Percentiles rank a stretch among this genome's conserved stretches.
Conservation (phyloP, 1,140 invertebrate species). For the Plodia interpunctella region DNA sequence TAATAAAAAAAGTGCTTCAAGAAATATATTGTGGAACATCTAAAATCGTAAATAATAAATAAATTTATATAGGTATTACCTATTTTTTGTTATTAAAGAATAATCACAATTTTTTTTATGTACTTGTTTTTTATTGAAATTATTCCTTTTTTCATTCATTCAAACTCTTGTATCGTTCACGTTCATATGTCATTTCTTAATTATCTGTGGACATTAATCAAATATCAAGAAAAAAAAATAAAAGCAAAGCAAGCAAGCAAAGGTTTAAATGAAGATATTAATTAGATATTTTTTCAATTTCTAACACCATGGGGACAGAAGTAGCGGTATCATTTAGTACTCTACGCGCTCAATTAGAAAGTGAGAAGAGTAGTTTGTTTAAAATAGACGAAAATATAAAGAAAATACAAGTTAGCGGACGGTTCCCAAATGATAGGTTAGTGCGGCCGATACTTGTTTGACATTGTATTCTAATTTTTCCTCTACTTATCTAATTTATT, state of each 20-base stretch:
- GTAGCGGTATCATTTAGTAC: conserved; percentile 67
- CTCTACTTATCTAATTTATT: conserved; percentile 14
- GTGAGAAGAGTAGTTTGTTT: conserved; percentile 65
- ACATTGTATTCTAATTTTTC: conserved; percentile 17
- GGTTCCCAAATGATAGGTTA: conserved; percentile 72
- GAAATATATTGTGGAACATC: no score
- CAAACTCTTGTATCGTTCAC: neutral
- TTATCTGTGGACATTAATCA: conserved; percentile 4
- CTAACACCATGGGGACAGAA: conserved; percentile 65
- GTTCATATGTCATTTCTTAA: neutral
- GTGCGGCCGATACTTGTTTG: conserved; percentile 27
- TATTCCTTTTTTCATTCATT: neutral
- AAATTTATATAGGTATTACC: no score
- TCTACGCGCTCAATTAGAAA: conserved; percentile 68
- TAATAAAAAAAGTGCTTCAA: no score
- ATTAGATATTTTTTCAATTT: conserved; percentile 26
- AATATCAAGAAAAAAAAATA: conserved; percentile 4
- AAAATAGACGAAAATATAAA: conserved; percentile 76
- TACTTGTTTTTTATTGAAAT: neutral
- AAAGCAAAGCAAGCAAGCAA: conserved; percentile 15
- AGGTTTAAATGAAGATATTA: conserved; percentile 12
- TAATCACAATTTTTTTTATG: neutral
- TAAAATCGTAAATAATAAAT: no score
- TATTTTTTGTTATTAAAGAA: no score
- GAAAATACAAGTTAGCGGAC: conserved; percentile 69